A percentile compares a stretch with the other conserved stretches of the same genome.
These are phyloP conservation scores for Phymatocera aterrima DNA, from an alignment of 2,888 invertebrate genomes.

Conservation along the genomic window DNA sequence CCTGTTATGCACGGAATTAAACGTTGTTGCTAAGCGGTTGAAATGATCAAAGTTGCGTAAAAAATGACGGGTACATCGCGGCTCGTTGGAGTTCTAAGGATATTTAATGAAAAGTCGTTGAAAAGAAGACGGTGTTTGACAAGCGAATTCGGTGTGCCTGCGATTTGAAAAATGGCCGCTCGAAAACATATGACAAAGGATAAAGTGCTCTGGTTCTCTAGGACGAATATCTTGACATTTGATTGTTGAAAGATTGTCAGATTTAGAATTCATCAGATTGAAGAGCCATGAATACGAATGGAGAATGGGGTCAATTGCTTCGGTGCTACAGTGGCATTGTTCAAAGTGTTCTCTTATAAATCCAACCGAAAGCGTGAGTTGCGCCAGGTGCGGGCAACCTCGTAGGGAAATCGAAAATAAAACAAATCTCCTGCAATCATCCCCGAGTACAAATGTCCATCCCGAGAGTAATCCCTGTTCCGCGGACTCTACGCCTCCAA, in stretches of 20 bases:
- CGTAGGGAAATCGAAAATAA: conserved; percentile 54
- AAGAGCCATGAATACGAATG: conserved; percentile 76
- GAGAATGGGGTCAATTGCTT: conserved; percentile 94
- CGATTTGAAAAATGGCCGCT: conserved; percentile 64
- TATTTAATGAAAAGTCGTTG: conserved; percentile 27
- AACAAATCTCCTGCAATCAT: conserved; percentile 20
- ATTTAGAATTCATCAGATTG: conserved; percentile 50
- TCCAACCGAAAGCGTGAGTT: conserved; percentile 89
- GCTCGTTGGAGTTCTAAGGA: conserved; percentile 17
- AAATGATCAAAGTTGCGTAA: conserved; percentile 14
- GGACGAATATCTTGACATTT: conserved; percentile 39
- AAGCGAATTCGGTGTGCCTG: conserved; percentile 37
- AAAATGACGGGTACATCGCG: conserved; percentile 3
- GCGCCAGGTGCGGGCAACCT: conserved; percentile 85
- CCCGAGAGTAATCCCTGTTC: conserved; percentile 48
- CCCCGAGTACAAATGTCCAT: conserved; percentile 26
- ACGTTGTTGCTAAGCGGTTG: conserved; percentile 42
- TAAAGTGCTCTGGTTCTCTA: conserved; percentile 53
- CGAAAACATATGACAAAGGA: conserved; percentile 73
- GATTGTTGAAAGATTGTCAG: conserved; percentile 53
- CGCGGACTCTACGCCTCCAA: conserved; percentile 65
- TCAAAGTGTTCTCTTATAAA: conserved; percentile 91
- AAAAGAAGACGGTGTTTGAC: conserved; percentile 37
- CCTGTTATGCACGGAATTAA: conserved; percentile 21
- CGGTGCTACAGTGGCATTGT: conserved; percentile 96